Percentiles rank a stretch among this genome's conserved stretches.
Evolutionary conservation across 37 sponge, comb jelly and placozoan genomes (phyloP).

Genomic region (Hormiphora californensis): DNA sequence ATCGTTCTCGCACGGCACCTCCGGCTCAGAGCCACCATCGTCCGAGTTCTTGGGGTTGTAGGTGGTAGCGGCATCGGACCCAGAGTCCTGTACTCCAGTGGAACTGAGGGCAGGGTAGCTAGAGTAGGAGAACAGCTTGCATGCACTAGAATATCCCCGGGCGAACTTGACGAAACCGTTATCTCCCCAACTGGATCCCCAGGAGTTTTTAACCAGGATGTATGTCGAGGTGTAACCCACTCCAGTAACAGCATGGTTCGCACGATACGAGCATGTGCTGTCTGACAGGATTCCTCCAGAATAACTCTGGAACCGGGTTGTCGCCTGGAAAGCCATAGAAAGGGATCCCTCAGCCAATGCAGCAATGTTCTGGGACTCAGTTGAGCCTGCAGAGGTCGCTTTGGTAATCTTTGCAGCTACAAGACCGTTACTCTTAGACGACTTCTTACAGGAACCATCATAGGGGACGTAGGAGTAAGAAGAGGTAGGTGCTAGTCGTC

Average conservation of each 20-base stretch:
- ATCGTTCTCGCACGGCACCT: not conserved
- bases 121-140: not conserved
- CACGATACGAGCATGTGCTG: not conserved
- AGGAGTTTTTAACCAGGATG: conserved; percentile 18
- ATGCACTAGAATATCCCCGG: not conserved
- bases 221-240: not conserved
- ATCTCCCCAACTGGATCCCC: conserved; percentile 7
- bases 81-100: not conserved
- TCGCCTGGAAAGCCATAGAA: not conserved
- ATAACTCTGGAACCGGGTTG: not conserved
- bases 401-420: not conserved
- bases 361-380: not conserved
- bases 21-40: not conserved
- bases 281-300: not conserved
- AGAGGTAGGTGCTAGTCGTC: not conserved
- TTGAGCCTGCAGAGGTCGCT: not conserved
- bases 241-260: not conserved
- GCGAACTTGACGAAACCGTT: not conserved
- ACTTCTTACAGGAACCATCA: not conserved
- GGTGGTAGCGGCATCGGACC: not conserved
- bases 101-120: not conserved
- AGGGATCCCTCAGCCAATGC: not conserved
- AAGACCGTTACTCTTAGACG: not conserved
- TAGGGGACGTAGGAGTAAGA: not conserved
- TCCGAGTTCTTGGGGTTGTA: not conserved